These are phyloP conservation scores for Notothenia coriiceps DNA, from an alignment of 2,113 vertebrate genomes.

Conservation along the genomic window DNA sequence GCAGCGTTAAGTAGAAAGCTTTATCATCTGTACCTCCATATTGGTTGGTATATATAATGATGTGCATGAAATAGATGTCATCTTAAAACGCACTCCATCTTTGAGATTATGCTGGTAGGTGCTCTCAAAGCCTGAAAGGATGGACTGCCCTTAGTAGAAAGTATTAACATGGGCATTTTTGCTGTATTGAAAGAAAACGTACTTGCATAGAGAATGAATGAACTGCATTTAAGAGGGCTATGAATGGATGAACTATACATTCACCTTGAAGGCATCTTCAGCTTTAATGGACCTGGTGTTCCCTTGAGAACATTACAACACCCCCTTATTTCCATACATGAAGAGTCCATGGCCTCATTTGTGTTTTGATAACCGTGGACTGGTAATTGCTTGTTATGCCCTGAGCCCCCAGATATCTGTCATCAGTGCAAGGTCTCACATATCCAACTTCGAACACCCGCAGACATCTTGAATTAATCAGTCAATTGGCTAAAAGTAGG, in stretches of 20 bases:
- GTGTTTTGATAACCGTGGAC: slow-evolving; percentile 30
- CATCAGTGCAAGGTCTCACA: background rate
- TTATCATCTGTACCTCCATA: background rate
- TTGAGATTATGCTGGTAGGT: background rate
- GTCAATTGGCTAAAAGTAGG: too few relatives aligned
- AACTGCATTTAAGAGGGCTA: slow-evolving; percentile 2
- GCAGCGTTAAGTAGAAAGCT: background rate
- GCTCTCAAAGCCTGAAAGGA: background rate
- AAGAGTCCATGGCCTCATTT: slow-evolving; percentile 6
- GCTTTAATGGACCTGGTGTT: slow-evolving; percentile 16
- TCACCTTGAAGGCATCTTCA: background rate
- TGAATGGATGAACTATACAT: slow-evolving; percentile 7
- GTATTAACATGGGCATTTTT: too few relatives aligned
- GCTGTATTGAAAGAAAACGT: background rate
- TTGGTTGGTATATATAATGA: background rate
- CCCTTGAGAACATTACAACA: background rate
- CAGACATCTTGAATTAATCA: too few relatives aligned
- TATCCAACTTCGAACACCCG: too few relatives aligned
- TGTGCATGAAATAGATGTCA: background rate
- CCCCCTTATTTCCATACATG: slow-evolving; percentile 11
- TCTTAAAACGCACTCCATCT: background rate
- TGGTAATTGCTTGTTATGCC: slow-evolving; percentile 28
- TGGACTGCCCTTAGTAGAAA: too few relatives aligned
- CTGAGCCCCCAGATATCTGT: slow-evolving; percentile 13
- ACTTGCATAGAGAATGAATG: background rate